phyloP scores from a whole-genome alignment of 2,888 invertebrate genomes.

The Trissonchulus latispiculum region DNA sequence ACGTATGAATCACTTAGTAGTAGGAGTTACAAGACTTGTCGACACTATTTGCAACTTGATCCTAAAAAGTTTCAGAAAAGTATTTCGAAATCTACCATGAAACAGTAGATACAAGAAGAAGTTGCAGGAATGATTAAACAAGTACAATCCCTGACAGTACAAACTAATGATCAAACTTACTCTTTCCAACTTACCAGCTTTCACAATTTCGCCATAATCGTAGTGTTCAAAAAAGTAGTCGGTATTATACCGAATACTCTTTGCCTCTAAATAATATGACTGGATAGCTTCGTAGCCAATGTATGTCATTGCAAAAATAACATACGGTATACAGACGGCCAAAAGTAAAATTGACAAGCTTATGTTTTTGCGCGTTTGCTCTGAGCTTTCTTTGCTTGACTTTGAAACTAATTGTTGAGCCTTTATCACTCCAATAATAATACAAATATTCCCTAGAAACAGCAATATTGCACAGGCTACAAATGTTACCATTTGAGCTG shows the following conservation, averaged over 20 bases:
- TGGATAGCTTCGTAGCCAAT: neutral
- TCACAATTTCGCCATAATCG: neutral
- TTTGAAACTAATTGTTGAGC: neutral
- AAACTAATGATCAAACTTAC: neutral
- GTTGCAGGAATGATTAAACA: neutral
- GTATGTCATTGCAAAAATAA: neutral
- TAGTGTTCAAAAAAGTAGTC: neutral
- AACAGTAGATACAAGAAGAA: neutral
- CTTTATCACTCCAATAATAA: neutral
- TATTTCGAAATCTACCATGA: neutral
- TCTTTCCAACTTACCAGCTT: neutral
- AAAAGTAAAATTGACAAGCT: neutral
- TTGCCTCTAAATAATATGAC: neutral
- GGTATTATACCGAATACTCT: neutral
- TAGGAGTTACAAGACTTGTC: too few species aligned
- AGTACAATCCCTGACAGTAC: neutral
- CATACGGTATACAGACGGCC: neutral
- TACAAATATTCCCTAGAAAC: neutral
- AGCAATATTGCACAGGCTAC: neutral
- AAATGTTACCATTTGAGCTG: neutral
- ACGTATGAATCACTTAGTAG: too few species aligned
- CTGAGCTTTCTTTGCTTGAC: neutral
- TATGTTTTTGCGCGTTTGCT: neutral
- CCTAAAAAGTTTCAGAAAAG: neutral
- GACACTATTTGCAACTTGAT: too few species aligned